These are phyloP conservation scores for Gymnopithys bicolor DNA, from an alignment of 2,797 vertebrate genomes.

Conservation along the genomic window DNA sequence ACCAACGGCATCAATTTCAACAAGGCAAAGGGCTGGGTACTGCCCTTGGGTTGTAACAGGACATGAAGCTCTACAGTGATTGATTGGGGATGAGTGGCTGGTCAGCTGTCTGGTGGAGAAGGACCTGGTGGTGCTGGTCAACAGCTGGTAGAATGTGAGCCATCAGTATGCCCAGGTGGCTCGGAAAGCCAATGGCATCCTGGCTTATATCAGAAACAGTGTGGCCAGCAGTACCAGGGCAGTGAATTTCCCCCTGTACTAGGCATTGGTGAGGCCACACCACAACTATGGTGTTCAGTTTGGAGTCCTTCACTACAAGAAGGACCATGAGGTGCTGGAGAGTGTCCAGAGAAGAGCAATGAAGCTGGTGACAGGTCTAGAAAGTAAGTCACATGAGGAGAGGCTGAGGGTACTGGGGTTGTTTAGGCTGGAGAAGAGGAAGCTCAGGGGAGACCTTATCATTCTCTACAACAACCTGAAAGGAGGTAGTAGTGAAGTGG, in stretches of 20 bases:
- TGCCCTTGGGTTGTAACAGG: background rate
- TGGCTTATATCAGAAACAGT: background rate
- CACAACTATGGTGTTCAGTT: background rate
- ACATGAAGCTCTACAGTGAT: background rate
- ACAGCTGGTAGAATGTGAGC: background rate
- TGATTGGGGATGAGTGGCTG: background rate
- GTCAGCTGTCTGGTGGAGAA: background rate
- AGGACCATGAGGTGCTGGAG: no score
- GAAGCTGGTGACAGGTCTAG: background rate
- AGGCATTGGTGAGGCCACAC: rapidly evolving
- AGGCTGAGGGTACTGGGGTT: rapidly evolving
- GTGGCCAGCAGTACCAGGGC: background rate
- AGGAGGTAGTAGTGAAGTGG: background rate
- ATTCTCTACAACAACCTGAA: background rate
- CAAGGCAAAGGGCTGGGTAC: rapidly evolving
- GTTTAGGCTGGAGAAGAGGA: background rate
- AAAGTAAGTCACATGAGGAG: background rate
- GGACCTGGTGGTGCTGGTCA: rapidly evolving
- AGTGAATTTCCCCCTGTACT: rapidly evolving
- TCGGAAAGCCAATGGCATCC: background rate
- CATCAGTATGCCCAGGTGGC: background rate
- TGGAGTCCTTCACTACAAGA: background rate
- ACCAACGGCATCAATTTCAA: background rate
- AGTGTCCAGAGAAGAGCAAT: background rate
- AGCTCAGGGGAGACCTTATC: rapidly evolving